phyloP scores from a whole-genome alignment of 2,797 vertebrate species.

The Brachyalestes nurse region DNA sequence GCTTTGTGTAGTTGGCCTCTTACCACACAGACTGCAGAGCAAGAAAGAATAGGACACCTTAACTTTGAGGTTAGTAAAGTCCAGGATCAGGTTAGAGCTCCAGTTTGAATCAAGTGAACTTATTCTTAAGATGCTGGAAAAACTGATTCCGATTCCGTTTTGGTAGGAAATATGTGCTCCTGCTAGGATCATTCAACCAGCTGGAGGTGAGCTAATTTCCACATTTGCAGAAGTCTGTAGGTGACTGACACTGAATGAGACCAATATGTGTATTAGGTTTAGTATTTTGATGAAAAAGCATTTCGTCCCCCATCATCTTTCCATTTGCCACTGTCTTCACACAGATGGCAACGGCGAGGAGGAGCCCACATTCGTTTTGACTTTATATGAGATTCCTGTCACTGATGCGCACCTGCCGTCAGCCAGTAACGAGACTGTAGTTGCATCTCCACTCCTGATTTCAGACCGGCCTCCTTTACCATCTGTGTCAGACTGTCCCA shows the following conservation, averaged over 20 bases:
- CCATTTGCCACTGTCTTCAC: not conserved
- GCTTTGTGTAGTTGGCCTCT: not conserved
- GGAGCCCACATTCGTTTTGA: slow-evolving; percentile 63
- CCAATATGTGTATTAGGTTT: too few species aligned
- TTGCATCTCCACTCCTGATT: slow-evolving; percentile 6
- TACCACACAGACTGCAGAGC: not conserved
- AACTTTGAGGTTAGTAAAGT: slow-evolving; percentile 16
- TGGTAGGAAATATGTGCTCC: slow-evolving; percentile 25
- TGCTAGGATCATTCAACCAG: slow-evolving; percentile 21
- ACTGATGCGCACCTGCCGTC: slow-evolving; percentile 24
- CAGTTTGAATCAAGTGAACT: not conserved
- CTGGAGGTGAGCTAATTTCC: slow-evolving; percentile 18
- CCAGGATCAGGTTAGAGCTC: not conserved
- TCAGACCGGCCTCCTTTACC: slow-evolving; percentile 27
- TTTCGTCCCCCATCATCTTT: not conserved
- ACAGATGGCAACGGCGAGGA: slow-evolving; percentile 21
- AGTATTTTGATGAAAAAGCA: not conserved
- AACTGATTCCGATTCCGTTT: not conserved
- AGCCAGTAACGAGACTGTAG: slow-evolving; percentile 9
- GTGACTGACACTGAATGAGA: too few species aligned
- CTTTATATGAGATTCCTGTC: slow-evolving; percentile 59
- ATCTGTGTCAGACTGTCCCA: slow-evolving; percentile 7
- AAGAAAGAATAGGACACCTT: not conserved
- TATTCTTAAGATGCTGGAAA: not conserved
- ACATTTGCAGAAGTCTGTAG: not conserved